Evolutionary conservation across 2,113 vertebrate genomes (phyloP).

Genomic region (Scopus umbretta): DNA sequence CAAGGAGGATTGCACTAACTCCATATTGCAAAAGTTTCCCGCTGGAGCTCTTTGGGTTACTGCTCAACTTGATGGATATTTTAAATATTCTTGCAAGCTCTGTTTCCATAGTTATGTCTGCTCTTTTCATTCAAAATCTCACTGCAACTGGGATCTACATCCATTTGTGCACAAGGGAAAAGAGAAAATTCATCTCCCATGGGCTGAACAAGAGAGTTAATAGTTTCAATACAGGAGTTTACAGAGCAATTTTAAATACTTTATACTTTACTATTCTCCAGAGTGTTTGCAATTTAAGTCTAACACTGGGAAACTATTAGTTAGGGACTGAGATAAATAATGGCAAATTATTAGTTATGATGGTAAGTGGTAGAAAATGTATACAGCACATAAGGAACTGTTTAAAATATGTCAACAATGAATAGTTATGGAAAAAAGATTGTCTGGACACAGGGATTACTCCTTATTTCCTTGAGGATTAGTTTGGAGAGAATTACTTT

Average conservation of each 20-base stretch:
- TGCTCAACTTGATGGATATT: not conserved
- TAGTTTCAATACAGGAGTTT: not conserved
- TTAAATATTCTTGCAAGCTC: not conserved
- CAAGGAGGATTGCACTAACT: not conserved
- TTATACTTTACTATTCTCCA: not conserved
- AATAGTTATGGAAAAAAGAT: not conserved
- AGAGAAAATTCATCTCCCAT: not conserved
- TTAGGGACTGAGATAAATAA: not conserved
- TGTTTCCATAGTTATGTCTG: not conserved
- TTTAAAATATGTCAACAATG: not conserved
- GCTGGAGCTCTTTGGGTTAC: not conserved
- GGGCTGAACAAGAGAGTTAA: not conserved
- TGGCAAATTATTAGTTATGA: not conserved
- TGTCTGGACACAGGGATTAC: not conserved
- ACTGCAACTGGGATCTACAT: not conserved
- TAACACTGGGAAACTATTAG: not conserved
- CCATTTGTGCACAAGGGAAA: not conserved
- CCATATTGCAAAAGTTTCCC: not conserved
- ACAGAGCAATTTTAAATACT: not conserved
- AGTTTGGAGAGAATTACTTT: not conserved
- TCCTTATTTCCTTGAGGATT: not conserved
- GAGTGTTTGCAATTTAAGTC: not conserved
- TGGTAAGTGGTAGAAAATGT: not conserved
- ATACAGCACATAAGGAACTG: not conserved
- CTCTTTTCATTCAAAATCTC: not conserved